Evolutionary conservation across 2,888 invertebrate genomes (phyloP), one percentile per base, ranked within the genome.

Genomic region (Drosophila meridionalis): DNA sequence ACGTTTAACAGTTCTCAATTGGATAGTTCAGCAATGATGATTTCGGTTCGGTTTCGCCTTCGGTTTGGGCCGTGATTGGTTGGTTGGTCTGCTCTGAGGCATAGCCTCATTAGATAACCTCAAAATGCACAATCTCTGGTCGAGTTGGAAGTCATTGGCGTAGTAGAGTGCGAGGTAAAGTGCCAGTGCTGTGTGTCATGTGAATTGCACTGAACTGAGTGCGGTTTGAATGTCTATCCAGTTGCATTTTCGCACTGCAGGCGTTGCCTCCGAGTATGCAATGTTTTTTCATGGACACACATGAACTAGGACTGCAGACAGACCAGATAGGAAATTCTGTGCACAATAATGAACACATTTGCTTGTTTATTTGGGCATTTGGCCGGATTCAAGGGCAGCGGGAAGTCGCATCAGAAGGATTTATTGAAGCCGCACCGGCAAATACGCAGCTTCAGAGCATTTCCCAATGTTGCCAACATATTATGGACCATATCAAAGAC

Each of bases 71-170:
- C 62, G 57, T 53, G 56, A 56, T 63, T 45, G 14, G 38, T 47
- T 45, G 26, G 59, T 43, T 28, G 20, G 9, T 59, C 7, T 52
- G 40, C 61, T 65, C 68, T 40, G 26, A 43, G 66, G 74, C 75
- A 56, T 58, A 57, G 53, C 69, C 59, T 67, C 72, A 87, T 83
- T 89, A 83, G 66, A 72, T 60, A 84, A 65, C 79, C 87, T 55
- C 81, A 85, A 72, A 75, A 73, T 66, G 53, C 60, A 73, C 71
- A 78, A 81, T 81, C 74, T 72, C 72, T 60, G 73, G 30, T 62
- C 72, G 69, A 55, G 63, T n/a, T 38, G 50, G 20, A 52, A 40
- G 40, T 48, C 42, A 4, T 20, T 42, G 43, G 12, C 26, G 59
- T 55, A 52, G 59, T 55, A 50, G 59, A 34, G 47, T 66, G 55